A percentile compares a stretch with the other conserved stretches of the same genome.
Conservation (phyloP, 2,113 vertebrate genomes). For the Cyprinodon variegatus region DNA sequence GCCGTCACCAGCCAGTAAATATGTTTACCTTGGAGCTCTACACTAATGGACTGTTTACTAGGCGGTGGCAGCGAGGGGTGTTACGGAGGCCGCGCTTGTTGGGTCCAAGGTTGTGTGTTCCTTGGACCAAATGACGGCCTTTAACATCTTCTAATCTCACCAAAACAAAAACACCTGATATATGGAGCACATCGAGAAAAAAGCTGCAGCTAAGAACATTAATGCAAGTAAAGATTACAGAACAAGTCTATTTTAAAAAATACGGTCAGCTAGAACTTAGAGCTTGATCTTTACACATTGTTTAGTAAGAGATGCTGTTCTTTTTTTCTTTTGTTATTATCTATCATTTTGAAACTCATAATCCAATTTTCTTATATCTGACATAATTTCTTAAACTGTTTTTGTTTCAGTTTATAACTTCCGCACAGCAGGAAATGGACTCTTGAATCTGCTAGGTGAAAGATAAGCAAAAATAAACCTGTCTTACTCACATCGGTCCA, state of each 20-base stretch:
- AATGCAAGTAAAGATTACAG: background rate
- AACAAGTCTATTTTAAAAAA: background rate
- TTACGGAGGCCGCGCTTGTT: slow-evolving; percentile 47
- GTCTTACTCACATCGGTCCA: too few relatives aligned
- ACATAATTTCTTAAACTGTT: too few relatives aligned
- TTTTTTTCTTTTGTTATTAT: too few relatives aligned
- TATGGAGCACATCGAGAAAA: slow-evolving; percentile 25
- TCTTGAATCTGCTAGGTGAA: too few relatives aligned
- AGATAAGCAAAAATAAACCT: too few relatives aligned
- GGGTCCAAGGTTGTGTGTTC: slow-evolving; percentile 53
- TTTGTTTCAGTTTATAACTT: too few relatives aligned
- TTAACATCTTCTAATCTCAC: slow-evolving; percentile 17
- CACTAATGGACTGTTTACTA: slow-evolving; percentile 79
- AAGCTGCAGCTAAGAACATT: background rate
- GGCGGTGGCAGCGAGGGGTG: slow-evolving; percentile 60
- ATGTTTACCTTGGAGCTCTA: slow-evolving; percentile 80
- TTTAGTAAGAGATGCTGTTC: too few relatives aligned
- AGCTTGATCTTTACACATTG: too few relatives aligned
- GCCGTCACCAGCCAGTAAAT: slow-evolving; percentile 79
- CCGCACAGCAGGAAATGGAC: too few relatives aligned
- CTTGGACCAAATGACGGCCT: slow-evolving; percentile 62
- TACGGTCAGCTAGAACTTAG: too few relatives aligned
- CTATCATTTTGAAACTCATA: too few relatives aligned
- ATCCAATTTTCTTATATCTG: too few relatives aligned
- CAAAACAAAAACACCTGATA: slow-evolving; percentile 43